Evolutionary conservation across 2,888 invertebrate species (phyloP), one percentile per base, ranked within the genome.

Genomic region (Tipula confusa): DNA sequence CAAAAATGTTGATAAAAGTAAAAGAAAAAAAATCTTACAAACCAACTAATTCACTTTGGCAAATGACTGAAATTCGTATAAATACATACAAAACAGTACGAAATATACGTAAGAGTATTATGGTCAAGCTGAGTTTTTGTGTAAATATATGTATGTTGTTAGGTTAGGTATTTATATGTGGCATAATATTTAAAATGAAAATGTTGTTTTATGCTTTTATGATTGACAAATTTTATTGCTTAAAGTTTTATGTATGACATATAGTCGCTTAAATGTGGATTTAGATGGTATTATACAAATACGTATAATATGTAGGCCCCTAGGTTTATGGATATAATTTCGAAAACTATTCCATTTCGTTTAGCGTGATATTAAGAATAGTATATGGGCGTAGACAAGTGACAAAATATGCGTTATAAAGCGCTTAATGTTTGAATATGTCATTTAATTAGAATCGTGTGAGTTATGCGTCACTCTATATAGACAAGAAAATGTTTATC

Each of bases 221-320:
- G 64, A 64, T 64, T 64, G 64, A 64, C 64, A 64, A 64, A 64
- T 64, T 64, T 64, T 64, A 64, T 64, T 64, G 64, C 64, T 64
- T 64, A 18, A 64, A 64, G 64, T 64, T 64, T 64, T 24, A 24
- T 64, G 64, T 24, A 1, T 64, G 64, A 64, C 64, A 64, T 64
- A 64, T 64, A 64, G 64, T 64, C 64, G 18, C 64, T 7, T 7
- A 64, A 64, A 64, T 64, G 64, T 64, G 64, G 64, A 64, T 64
- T 64, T 64, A 64, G 18, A 24, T 4, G 43, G 15, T 43, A n/a
- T 43, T n/a, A n/a, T n/a, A n/a, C n/a, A n/a, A n/a, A 36, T 0
- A 9, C 1, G 1, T 36, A 36, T 33, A 11, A 1, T 33, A 33
- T 1, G n/a, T 43, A 1, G 13, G 43, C n/a, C n/a, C n/a, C n/a